Conservation (phyloP, 2,113 vertebrate genomes). For the Drymodes brunneopygia region DNA sequence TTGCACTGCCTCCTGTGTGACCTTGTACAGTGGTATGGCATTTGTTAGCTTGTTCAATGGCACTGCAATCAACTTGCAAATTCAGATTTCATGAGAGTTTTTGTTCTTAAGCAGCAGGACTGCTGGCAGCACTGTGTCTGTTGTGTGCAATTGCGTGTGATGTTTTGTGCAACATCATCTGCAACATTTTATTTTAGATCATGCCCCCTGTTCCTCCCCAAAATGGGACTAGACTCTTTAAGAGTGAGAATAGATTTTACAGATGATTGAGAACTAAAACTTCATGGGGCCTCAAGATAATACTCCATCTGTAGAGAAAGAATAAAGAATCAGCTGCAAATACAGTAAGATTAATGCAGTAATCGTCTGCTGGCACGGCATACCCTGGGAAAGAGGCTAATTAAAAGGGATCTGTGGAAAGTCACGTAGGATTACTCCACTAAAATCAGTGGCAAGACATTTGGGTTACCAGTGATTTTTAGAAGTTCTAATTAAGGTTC, state of each 20-base stretch:
- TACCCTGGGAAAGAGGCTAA: constrained; percentile 1
- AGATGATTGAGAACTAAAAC: not conserved
- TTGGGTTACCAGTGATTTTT: not conserved
- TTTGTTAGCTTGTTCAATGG: not conserved
- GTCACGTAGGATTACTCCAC: not conserved
- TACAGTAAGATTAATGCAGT: not conserved
- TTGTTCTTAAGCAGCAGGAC: not conserved
- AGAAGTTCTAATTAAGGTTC: not conserved
- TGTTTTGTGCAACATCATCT: not conserved
- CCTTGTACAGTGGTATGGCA: not conserved
- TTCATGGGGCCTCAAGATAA: not conserved
- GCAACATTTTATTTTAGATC: not conserved
- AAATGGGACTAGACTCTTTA: not conserved
- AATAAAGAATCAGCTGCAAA: not conserved
- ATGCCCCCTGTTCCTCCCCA: accelerated
- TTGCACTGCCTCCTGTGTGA: not conserved
- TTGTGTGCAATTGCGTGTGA: not conserved
- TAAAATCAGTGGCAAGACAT: not conserved
- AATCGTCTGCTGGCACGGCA: not conserved
- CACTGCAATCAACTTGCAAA: not conserved
- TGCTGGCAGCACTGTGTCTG: not conserved
- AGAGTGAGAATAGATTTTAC: not conserved
- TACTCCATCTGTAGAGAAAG: not conserved
- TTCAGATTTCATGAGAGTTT: not conserved
- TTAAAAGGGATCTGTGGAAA: constrained; percentile 2